phyloP scores from a whole-genome alignment of 2,113 vertebrate genomes.

The Bos indicus region DNA sequence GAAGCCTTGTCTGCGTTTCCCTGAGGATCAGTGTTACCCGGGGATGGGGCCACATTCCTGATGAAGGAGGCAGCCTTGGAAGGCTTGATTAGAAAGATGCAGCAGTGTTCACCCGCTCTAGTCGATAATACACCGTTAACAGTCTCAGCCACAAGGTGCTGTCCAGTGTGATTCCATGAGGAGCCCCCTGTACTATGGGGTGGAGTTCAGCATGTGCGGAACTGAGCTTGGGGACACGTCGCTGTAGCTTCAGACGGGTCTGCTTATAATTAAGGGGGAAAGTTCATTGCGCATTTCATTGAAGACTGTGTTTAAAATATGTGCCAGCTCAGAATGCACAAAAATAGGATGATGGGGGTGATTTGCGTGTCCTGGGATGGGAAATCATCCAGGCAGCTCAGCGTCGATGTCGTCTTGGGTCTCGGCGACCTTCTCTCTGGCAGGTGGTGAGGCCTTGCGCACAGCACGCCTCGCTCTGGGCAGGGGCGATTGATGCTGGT shows the following conservation, averaged over 20 bases:
- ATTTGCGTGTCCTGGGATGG: not conserved
- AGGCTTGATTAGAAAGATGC: not conserved
- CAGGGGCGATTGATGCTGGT: not conserved
- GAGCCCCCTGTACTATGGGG: not conserved
- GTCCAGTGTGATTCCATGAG: rapidly evolving
- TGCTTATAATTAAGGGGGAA: not conserved
- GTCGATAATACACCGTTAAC: rapidly evolving
- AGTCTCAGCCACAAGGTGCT: rapidly evolving
- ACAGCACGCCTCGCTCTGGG: rapidly evolving
- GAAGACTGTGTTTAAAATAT: not conserved
- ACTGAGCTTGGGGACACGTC: not conserved
- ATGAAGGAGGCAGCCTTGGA: rapidly evolving
- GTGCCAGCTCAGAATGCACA: not conserved
- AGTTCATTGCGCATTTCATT: not conserved
- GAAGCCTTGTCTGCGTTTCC: not conserved
- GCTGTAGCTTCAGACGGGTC: rapidly evolving
- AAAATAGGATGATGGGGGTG: not conserved
- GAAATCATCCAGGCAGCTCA: too few relatives aligned
- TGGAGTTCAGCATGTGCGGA: rapidly evolving
- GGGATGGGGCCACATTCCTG: not conserved
- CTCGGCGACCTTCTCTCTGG: rapidly evolving
- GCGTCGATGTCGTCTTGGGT: rapidly evolving
- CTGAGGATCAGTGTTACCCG: not conserved
- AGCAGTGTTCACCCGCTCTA: rapidly evolving
- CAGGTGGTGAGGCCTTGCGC: rapidly evolving